These are phyloP conservation scores for Eriocheir sinensis DNA, from an alignment of 1,140 invertebrate species.

Conservation along the genomic window DNA sequence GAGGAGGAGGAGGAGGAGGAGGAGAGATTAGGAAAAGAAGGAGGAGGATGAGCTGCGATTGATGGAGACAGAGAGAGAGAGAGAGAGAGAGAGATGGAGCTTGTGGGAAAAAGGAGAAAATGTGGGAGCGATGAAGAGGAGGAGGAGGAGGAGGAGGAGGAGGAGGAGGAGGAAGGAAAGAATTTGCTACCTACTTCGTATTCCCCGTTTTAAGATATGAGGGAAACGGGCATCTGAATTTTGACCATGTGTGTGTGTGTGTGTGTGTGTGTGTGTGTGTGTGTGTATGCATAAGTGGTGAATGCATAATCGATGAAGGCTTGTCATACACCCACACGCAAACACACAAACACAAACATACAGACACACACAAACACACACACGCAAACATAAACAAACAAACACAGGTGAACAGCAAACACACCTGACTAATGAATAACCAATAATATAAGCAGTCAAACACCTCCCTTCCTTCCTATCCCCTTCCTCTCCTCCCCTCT, in stretches of 20 bases:
- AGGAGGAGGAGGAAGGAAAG: background rate
- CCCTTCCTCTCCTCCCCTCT: slow-evolving; percentile 18
- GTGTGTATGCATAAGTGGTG: background rate
- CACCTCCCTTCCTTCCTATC: background rate
- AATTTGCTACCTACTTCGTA: no score
- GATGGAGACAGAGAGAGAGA: background rate
- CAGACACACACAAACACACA: background rate
- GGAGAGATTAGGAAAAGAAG: background rate
- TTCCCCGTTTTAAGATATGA: no score
- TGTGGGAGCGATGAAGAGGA: background rate
- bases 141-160: background rate
- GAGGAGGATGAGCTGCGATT: background rate
- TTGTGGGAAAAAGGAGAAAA: background rate
- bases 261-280: slow-evolving; percentile 22
- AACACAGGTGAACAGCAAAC: background rate
- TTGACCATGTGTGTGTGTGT: background rate
- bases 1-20: no score
- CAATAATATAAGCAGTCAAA: background rate
- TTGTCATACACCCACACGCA: background rate
- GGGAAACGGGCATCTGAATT: background rate
- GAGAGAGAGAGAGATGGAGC: background rate
- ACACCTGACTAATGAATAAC: slow-evolving; percentile 2
- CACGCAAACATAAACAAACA: background rate
- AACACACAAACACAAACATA: background rate
- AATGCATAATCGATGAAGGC: background rate